Base-by-base conservation (phyloP, 2,888 invertebrate genomes). In the Bombylius major region DNA sequence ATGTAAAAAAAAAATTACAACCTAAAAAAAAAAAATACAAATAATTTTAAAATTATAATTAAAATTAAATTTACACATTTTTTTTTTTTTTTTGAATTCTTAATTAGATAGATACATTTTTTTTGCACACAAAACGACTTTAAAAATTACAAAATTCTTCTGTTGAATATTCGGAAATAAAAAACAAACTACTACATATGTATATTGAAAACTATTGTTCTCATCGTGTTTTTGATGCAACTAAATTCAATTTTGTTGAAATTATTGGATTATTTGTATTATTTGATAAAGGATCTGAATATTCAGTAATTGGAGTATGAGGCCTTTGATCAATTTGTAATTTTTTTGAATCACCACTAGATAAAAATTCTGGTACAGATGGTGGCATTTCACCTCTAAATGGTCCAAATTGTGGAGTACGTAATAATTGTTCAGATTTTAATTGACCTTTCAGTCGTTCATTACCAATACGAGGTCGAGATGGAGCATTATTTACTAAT, bases 351-450 rank as follows among this genome's bases (percentile, higher is more conserved):
- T 67, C 65, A 44, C 66, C 65, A 4, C 72, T 72, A 8, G 71
- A 65, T 23, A 77, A 65, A 57, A 76, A 74, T 32, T 75, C 73
- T 1, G 77, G 73, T 36, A 79, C 72, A 48, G 79, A 70, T 3
- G 82, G 82, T 9, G 88, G 87, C 7, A 86, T 77, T 66, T 88
- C 86, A 0, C 88, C 89, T 64, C 77, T 81, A 63, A 84, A 89
- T 4, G 83, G 83, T 1, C 82, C 84, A 62, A 86, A 86, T 66
- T 89, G 89, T 4, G 89, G 88, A 4, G 71, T 72, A 34, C 80
- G 79, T 63, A 80, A 81, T 4, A 86, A 72, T 47, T 82, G 73
- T 55, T 85, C 81, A 0, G 82, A 75, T 59, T 79, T 78, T 1
- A 76, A 77, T 5, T 75, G 66, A 52, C 72, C 71, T 31, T 57